Percentiles rank a stretch among this genome's conserved stretches.
phyloP scores from a whole-genome alignment of 2,113 vertebrate genomes.

The Elaphurus davidianus region DNA sequence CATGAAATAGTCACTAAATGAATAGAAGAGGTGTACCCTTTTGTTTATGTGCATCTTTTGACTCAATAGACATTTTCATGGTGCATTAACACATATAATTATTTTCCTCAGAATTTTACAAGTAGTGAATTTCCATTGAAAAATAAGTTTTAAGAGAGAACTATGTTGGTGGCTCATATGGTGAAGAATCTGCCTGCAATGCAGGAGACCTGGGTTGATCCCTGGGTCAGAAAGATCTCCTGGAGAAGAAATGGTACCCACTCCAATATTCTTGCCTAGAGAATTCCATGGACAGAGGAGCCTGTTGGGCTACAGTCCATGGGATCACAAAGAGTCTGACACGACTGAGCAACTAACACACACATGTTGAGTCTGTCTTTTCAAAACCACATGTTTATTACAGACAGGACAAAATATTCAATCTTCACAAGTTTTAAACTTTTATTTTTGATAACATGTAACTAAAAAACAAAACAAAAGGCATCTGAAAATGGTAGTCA shows the following conservation, averaged over 20 bases:
- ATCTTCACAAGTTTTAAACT: not conserved
- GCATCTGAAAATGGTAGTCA: not conserved
- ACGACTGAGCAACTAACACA: not conserved
- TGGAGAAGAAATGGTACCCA: not conserved
- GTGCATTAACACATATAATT: not conserved
- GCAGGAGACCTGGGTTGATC: not conserved
- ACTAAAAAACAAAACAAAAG: not conserved
- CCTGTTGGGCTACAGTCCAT: not conserved
- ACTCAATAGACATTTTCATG: not conserved
- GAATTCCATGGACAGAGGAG: not conserved
- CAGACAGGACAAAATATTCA: not conserved
- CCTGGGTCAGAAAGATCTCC: not conserved
- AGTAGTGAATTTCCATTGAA: not conserved
- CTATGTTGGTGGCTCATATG: not conserved
- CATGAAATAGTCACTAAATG: not conserved
- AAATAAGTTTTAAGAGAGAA: not conserved
- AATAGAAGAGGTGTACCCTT: not conserved
- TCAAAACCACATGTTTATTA: not conserved
- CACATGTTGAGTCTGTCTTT: not conserved
- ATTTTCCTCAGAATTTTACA: not conserved
- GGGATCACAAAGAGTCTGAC: not conserved
- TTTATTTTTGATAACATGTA: not conserved
- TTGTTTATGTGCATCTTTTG: not conserved
- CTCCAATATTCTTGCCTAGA: not conserved
- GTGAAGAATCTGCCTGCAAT: not conserved